Evolutionary conservation across 2,113 vertebrate species (phyloP), one percentile per base, ranked within the genome.

Genomic region (Regulus satrapa): DNA sequence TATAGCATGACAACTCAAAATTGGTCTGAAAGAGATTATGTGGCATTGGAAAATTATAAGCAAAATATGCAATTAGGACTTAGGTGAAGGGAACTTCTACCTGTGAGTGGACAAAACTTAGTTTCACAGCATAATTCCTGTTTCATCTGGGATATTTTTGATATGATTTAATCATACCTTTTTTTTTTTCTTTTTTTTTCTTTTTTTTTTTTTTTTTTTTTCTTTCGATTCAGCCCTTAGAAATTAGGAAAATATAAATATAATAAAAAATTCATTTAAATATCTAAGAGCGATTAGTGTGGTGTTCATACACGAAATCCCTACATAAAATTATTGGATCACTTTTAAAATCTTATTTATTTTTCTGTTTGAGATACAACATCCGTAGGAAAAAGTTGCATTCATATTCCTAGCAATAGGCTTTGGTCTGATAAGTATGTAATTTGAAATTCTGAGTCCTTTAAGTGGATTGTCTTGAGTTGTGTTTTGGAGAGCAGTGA

Each of bases 281-380:
- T 9, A 2, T 66, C 20, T 48, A 15, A 72, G 9, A 56, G 12
- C 49, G 19, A 26, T 71, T 61, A 66, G 4, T 48, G 5, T 56
- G 29, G 58, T 45, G 9, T n/a, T 81, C 52, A 29, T 20, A 38
- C 2, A 13, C 0, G 0, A 74, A 62, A 46, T 23, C 7, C 24
- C 28, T 64, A 26, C 11, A 14, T 58, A 11, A 38, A 71, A 32
- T 3, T 49, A 59, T 81, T 85, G 11, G 18, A 34, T 59, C 18
- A 3, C 25, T 58, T 79, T 82, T 66, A 16, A 62, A 54, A 51
- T 55, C 2, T 43, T 51, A 9, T 74, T 62, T 61, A 8, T 83
- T 86, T 72, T 84, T 74, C 18, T 75, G 3, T 76, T 73, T 75
- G 16, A 61, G 10, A 4, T 12, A 29, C 14, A 23, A 10, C 38